Base-by-base conservation (phyloP, 1,140 invertebrate species). In the Camponotus vicinus region DNA sequence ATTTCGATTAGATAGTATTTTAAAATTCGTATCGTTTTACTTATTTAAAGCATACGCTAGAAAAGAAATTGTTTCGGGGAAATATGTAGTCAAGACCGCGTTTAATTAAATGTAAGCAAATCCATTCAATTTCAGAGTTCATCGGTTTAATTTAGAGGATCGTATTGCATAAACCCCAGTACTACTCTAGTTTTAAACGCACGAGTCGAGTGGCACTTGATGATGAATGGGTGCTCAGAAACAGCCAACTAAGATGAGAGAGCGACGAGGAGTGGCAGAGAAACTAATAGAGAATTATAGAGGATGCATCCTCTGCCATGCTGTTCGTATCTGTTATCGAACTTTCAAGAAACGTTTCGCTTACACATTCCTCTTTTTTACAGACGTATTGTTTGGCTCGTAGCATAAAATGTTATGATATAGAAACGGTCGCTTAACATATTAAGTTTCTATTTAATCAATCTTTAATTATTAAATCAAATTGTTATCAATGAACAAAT, bases 201-300 rank as follows among this genome's bases (percentile, higher is more conserved):
- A 45, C 27, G n/a, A 59, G 34, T 34, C 21, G 76, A 85, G 40
- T 85, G 63, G 61, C 40, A 85, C 77, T 86, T 42, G 21, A 76
- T 64, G 63, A 87, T 87, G 79, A 87, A 87, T 84, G 80, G 32
- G 32, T 80, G 49, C 59, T 87, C 45, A 63, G 42, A 86, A 82
- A 15, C 55, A 63, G 57, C 32, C 61, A 78, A 63, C 59, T 73
- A 49, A 86, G 75, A 73, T 57, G 75, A 69, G 40, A 71, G 82
- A 85, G 45, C 45, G 45, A 61, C 13, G 79, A 49, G 69, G 18
- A 78, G 42, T 70, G 57, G 61, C 21, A 55, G 86, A 52, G 34
- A 76, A 79, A 27, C 27, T 83, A 78, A 89, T 89, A 75, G 77
- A 89, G 85, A 89, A 86, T 89, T 89, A 89, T 86, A 78, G 66